These are phyloP conservation scores for Campodea augens DNA, from an alignment of 1,140 invertebrate species.

Conservation along the genomic window DNA sequence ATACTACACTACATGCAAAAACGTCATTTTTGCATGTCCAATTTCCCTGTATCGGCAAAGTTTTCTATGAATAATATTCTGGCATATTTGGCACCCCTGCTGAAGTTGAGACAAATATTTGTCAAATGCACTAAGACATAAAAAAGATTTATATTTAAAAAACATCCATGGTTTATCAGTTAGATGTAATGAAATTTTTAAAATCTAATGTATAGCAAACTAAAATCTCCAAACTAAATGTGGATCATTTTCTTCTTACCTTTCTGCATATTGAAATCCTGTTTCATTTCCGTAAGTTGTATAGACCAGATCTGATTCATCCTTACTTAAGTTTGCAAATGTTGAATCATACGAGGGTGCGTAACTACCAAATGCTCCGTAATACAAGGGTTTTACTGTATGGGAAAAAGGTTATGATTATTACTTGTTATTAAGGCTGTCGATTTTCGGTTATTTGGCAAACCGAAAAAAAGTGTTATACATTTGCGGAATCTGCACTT, in stretches of 20 bases:
- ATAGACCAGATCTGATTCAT: slow-evolving; percentile 79
- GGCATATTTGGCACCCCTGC: no score
- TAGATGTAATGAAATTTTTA: background rate
- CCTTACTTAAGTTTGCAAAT: slow-evolving; percentile 80
- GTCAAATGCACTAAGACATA: background rate
- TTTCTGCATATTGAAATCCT: slow-evolving; percentile 71
- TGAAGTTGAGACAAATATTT: background rate
- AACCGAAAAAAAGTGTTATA: slow-evolving; percentile 5
- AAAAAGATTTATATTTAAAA: slow-evolving; percentile 1
- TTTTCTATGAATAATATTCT: no score
- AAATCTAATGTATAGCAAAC: background rate
- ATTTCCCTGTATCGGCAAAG: no score
- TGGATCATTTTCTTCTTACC: slow-evolving; percentile 19
- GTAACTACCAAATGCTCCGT: slow-evolving; percentile 87
- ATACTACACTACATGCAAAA: no score
- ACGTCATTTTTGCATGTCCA: no score
- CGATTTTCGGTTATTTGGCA: no score
- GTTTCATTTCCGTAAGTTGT: slow-evolving; percentile 78
- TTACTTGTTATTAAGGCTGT: no score
- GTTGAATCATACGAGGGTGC: slow-evolving; percentile 89
- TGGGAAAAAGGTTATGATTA: slow-evolving; percentile 13
- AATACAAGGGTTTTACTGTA: slow-evolving; percentile 70
- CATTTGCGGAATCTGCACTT: no score
- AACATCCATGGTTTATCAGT: background rate
- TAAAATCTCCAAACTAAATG: slow-evolving; percentile 3